Evolutionary conservation across 1,140 invertebrate species (phyloP).

Genomic region (Pseudomyrmex sp.): DNA sequence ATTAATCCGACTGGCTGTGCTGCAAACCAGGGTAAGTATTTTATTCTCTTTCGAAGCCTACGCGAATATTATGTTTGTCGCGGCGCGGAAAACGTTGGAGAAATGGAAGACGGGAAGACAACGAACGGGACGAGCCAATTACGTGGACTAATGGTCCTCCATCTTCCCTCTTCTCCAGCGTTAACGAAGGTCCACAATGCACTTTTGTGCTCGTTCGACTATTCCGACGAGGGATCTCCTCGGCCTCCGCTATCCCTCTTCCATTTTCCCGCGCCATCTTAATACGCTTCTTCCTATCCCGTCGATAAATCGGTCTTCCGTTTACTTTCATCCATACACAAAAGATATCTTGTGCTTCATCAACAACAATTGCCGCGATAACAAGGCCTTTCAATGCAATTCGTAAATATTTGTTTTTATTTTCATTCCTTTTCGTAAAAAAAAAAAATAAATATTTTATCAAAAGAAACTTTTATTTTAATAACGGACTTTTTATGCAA

Average conservation of each 20-base stretch:
- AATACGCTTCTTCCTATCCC: not conserved
- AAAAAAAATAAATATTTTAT: not conserved
- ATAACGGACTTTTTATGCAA: not conserved
- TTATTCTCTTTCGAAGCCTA: conserved; percentile 62
- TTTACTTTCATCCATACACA: not conserved
- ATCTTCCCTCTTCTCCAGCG: conserved; percentile 20
- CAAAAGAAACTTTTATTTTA: not conserved
- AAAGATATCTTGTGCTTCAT: not conserved
- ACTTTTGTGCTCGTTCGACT: conserved; percentile 51
- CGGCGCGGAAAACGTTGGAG: conserved; percentile 52
- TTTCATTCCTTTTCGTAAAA: not conserved
- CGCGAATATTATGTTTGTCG: conserved; percentile 61
- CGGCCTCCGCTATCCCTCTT: conserved; percentile 2
- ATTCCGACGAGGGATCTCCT: conserved; percentile 39
- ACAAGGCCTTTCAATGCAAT: conserved; percentile 21
- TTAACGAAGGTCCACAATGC: conserved; percentile 58
- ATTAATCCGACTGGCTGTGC: conserved; percentile 51
- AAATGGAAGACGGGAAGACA: conserved; percentile 43
- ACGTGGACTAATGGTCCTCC: conserved; percentile 54
- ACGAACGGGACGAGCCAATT: conserved; percentile 57
- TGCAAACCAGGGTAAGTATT: conserved; percentile 42
- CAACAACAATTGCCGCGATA: not conserved
- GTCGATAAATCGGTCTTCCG: conserved; percentile 6
- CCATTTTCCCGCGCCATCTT: conserved; percentile 13
- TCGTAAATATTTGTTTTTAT: conserved; percentile 21